Percentiles rank a stretch among this genome's conserved stretches.
Evolutionary conservation across 2,113 vertebrate genomes (phyloP).

Genomic region (Rhinolophus sinicus): DNA sequence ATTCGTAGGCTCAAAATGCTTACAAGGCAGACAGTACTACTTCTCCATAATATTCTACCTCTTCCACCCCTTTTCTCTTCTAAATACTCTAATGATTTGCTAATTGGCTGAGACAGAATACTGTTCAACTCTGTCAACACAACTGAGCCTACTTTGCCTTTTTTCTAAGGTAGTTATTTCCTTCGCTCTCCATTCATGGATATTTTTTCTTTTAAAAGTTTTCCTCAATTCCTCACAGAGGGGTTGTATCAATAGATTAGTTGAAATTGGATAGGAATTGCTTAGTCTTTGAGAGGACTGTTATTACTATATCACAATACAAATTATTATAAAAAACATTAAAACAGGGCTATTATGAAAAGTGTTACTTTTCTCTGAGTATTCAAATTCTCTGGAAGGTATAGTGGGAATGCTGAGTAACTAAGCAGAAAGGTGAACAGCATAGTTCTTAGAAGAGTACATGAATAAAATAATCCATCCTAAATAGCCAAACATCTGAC

Average conservation of each 20-base stretch:
- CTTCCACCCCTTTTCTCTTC: neutral
- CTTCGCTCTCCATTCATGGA: neutral
- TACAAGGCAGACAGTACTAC: neutral
- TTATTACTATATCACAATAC: slow-evolving; percentile 15
- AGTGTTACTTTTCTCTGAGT: neutral
- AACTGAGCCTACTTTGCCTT: neutral
- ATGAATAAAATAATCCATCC: neutral
- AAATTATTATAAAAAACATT: slow-evolving; percentile 3
- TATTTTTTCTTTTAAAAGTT: neutral
- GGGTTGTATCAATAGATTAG: neutral
- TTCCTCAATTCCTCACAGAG: neutral
- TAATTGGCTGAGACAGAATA: neutral
- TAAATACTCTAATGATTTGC: neutral
- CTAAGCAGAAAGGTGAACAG: neutral
- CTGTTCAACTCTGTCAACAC: neutral
- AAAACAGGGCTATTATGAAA: neutral
- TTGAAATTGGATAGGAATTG: neutral
- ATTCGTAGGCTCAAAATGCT: neutral
- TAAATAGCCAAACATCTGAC: neutral
- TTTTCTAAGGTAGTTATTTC: neutral
- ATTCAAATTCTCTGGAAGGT: neutral
- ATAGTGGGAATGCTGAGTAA: neutral
- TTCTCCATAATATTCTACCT: neutral
- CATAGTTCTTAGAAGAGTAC: neutral
- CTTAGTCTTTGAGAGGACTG: neutral